A percentile compares a stretch with the other conserved stretches of the same genome.
phyloP scores from a whole-genome alignment of 2,797 vertebrate species.

The Pipistrellus nathusii region DNA sequence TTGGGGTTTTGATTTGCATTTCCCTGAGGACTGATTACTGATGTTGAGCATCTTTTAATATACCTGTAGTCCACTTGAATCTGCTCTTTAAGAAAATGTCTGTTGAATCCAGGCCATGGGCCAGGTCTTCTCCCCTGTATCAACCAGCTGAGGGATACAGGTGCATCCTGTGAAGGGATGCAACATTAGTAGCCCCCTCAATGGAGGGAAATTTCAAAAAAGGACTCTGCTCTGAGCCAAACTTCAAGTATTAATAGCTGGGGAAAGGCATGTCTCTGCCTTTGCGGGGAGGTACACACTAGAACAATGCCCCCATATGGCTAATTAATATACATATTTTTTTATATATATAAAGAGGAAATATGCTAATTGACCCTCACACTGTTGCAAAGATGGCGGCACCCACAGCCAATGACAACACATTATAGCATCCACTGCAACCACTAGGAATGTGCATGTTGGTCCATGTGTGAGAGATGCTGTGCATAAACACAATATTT shows the following conservation, averaged over 20 bases:
- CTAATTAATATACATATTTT: too few relatives aligned
- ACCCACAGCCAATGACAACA: neutral
- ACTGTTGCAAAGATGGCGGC: too few relatives aligned
- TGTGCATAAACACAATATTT: neutral
- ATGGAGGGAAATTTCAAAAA: neutral
- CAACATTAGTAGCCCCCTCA: neutral
- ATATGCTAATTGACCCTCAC: too few relatives aligned
- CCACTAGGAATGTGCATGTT: neutral
- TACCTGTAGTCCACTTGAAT: neutral
- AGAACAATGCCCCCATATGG: neutral
- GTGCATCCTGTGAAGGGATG: too few relatives aligned
- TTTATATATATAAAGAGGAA: too few relatives aligned
- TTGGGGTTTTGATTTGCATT: neutral
- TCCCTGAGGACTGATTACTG: neutral
- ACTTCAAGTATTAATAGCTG: neutral
- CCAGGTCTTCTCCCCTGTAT: neutral
- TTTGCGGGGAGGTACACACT: too few relatives aligned
- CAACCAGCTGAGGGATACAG: neutral
- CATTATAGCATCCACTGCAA: neutral
- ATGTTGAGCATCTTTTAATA: neutral
- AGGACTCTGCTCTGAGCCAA: neutral
- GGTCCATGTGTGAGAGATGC: neutral
- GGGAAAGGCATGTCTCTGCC: neutral
- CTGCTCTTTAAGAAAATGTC: neutral
- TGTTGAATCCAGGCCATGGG: neutral